A percentile compares a stretch with the other conserved stretches of the same genome.
Evolutionary conservation across 2,113 vertebrate species (phyloP).

Genomic region (Parotia lawesii): DNA sequence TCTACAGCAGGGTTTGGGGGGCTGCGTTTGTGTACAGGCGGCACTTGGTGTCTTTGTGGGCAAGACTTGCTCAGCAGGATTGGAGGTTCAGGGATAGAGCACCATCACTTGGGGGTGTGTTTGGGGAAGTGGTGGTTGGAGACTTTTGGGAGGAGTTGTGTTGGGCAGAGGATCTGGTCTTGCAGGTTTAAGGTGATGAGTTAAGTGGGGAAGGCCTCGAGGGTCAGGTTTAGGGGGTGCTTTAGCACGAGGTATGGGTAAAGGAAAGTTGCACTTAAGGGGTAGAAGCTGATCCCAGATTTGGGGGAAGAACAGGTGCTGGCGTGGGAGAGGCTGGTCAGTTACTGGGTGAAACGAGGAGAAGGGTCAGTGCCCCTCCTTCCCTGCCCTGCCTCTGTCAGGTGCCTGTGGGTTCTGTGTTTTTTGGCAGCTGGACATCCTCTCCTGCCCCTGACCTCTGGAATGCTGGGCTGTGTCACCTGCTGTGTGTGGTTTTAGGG

Average conservation of each 20-base stretch:
- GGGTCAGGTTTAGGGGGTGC: background rate
- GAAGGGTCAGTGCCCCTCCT: background rate
- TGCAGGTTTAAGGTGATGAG: background rate
- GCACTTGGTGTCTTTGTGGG: background rate
- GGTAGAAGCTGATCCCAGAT: background rate
- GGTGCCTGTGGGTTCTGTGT: background rate
- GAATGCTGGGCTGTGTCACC: background rate
- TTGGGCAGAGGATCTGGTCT: background rate
- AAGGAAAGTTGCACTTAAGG: fast-evolving
- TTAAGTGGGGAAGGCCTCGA: background rate
- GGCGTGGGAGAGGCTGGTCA: background rate
- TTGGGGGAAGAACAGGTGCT: background rate
- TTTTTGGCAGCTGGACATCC: background rate
- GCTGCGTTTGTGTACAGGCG: background rate
- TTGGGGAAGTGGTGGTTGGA: background rate
- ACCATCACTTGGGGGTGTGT: background rate
- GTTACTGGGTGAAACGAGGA: background rate
- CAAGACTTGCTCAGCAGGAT: background rate
- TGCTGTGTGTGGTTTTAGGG: background rate
- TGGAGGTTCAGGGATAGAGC: background rate
- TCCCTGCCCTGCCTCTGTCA: background rate
- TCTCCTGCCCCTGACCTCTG: background rate
- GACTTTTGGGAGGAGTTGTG: too few species aligned
- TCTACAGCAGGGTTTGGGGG: fast-evolving
- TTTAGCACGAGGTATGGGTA: background rate